Evolutionary conservation across 1,140 invertebrate species (phyloP).

Genomic region (Drosophila nikananu): DNA sequence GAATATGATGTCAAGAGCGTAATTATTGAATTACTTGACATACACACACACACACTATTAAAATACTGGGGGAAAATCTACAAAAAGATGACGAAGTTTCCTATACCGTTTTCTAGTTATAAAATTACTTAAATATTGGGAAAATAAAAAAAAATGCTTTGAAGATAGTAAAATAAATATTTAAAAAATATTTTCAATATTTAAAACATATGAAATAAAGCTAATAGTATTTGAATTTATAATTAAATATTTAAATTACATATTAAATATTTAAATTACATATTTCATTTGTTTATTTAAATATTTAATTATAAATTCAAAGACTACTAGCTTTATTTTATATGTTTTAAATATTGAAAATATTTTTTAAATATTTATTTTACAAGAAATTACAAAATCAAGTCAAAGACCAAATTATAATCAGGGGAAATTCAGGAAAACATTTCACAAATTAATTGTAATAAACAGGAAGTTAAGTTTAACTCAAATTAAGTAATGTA

Average conservation of each 20-base stretch:
- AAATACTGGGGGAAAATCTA: background rate
- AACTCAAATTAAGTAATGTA: no score
- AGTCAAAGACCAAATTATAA: background rate
- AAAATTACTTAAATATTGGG: background rate
- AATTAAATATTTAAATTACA: no score
- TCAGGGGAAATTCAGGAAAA: background rate
- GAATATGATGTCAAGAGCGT: constrained; percentile 80
- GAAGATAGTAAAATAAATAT: background rate
- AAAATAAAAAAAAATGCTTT: no score
- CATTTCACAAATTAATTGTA: background rate
- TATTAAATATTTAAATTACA: no score
- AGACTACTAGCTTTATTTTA: no score
- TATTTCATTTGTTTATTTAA: no score
- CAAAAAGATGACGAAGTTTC: background rate
- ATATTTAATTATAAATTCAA: no score
- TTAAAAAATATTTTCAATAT: no score
- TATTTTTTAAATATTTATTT: no score
- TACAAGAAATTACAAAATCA: no score
- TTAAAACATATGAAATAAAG: background rate
- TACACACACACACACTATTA: constrained; percentile 31
- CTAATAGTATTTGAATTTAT: background rate
- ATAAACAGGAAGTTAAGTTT: background rate
- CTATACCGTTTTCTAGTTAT: background rate
- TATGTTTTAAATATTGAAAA: no score
- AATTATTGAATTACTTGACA: constrained; percentile 77